Conservation (phyloP, 2,888 invertebrate species). For the Luperina testacea region DNA sequence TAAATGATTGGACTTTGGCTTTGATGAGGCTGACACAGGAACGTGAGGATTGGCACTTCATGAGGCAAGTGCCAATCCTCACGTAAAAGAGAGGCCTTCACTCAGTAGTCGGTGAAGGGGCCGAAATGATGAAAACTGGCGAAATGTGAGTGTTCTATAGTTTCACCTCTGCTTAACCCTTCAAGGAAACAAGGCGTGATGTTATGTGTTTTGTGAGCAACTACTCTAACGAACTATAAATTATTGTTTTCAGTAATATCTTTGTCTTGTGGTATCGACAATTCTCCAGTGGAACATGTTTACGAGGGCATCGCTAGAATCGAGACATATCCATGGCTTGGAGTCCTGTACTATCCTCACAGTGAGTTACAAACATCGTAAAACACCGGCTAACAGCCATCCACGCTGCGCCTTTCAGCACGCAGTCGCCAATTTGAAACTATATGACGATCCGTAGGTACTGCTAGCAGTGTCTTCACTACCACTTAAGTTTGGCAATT, state of each 20-base stretch:
- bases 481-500: neutral
- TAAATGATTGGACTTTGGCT: too few relatives aligned
- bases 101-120: too few relatives aligned
- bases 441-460: neutral
- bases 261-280: constrained; percentile 69
- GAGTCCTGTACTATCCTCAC: constrained; percentile 67
- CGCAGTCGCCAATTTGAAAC: neutral
- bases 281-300: constrained; percentile 54
- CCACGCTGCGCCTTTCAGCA: neutral
- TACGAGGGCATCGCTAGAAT: constrained; percentile 67
- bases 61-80: too few relatives aligned
- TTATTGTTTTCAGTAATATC: constrained; percentile 27
- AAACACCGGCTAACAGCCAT: too few relatives aligned
- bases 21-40: too few relatives aligned
- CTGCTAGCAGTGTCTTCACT: neutral
- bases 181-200: neutral
- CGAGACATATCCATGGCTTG: constrained; percentile 75
- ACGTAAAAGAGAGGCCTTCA: too few relatives aligned
- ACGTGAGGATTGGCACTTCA: too few relatives aligned
- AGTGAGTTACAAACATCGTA: constrained; percentile 59
- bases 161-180: too few relatives aligned
- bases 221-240: neutral
- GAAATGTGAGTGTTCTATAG: neutral
- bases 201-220: too few relatives aligned
- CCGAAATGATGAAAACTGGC: too few relatives aligned